phyloP scores from a whole-genome alignment of 2,113 vertebrate genomes.

The Plecotus auritus region DNA sequence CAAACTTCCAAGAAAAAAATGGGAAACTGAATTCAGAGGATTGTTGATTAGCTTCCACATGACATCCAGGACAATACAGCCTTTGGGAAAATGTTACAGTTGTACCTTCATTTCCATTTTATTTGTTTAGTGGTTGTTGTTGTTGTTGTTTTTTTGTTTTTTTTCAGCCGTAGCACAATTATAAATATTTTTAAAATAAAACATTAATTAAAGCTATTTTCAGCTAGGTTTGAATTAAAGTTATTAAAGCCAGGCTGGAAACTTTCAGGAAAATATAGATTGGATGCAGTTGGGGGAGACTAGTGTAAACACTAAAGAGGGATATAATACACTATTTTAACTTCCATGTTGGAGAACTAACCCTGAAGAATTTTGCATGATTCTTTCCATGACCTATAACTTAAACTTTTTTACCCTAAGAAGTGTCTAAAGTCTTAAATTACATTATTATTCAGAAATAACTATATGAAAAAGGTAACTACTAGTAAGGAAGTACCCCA shows the following conservation, averaged over 20 bases:
- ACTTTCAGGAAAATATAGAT: not conserved
- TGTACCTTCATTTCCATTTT: not conserved
- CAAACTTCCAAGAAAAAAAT: not conserved
- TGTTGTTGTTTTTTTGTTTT: too few relatives aligned
- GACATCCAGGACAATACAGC: not conserved
- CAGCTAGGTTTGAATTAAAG: not conserved
- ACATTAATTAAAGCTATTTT: not conserved
- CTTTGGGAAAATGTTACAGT: constrained; percentile 1
- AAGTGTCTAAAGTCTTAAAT: not conserved
- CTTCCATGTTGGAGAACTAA: not conserved
- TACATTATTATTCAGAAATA: constrained; percentile 16
- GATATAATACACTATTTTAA: not conserved
- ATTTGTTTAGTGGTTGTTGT: not conserved
- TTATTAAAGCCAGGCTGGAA: not conserved
- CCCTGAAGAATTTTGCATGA: not conserved
- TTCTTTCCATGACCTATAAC: not conserved
- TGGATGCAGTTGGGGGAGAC: not conserved
- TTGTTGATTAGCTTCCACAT: not conserved
- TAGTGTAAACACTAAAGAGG: not conserved
- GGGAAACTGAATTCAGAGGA: not conserved
- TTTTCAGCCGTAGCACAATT: not conserved
- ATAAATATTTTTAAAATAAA: not conserved
- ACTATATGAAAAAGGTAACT: not conserved
- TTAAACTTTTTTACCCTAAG: not conserved
- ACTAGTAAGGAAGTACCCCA: not conserved